Conservation (phyloP, 2,888 invertebrate genomes). For the Ophion ellenae region DNA sequence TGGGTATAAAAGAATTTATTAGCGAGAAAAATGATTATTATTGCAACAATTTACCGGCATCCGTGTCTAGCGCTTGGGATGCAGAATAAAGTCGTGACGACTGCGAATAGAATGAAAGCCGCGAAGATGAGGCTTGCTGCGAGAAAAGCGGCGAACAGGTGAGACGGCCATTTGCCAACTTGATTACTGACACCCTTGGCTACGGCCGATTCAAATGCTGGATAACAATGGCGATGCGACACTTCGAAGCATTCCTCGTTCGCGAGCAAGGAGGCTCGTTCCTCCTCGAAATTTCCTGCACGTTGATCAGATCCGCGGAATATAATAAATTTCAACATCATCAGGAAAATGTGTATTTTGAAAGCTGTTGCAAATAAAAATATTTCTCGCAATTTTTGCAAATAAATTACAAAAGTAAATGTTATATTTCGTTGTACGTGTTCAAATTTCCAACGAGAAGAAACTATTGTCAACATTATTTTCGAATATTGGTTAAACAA, state of each 20-base stretch:
- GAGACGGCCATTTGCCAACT: conserved; percentile 75
- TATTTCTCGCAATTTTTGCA: neutral
- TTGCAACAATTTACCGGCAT: conserved; percentile 66
- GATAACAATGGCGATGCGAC: conserved; percentile 34
- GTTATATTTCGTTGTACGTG: too few species aligned
- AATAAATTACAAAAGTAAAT: neutral
- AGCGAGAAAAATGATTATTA: neutral
- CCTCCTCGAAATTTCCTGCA: conserved; percentile 57
- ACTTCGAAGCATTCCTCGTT: conserved; percentile 35
- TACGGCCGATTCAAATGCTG: conserved; percentile 66
- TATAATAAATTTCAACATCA: neutral
- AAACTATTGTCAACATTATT: neutral
- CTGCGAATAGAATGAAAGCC: conserved; percentile 68
- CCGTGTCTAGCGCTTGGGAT: conserved; percentile 65
- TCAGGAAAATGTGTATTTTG: neutral
- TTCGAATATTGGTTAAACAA: too few species aligned
- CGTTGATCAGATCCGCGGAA: conserved; percentile 7
- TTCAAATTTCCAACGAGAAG: neutral
- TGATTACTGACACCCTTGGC: conserved; percentile 72
- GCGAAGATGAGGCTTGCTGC: conserved; percentile 71
- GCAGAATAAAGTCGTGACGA: conserved; percentile 69
- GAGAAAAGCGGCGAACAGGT: conserved; percentile 73
- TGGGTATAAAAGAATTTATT: too few species aligned
- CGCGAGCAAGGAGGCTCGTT: conserved; percentile 56
- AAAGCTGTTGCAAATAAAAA: neutral